These are phyloP conservation scores for Chaitophorus viminalis DNA, from an alignment of 2,888 invertebrate genomes.

Conservation along the genomic window DNA sequence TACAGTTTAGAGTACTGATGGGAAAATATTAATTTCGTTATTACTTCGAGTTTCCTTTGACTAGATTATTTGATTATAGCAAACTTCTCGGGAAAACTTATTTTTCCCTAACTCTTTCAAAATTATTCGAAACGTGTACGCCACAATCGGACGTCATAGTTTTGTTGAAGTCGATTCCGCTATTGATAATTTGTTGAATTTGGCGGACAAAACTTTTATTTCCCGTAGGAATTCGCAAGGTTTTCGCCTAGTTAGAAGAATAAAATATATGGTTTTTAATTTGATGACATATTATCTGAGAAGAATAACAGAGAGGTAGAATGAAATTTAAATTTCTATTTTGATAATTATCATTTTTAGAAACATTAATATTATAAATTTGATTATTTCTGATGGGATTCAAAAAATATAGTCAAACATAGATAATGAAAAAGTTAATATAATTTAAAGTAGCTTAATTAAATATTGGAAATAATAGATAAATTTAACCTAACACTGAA, in stretches of 20 bases:
- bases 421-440: too few relatives aligned
- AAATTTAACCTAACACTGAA: too few relatives aligned
- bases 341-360: neutral
- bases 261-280: constrained; percentile 24
- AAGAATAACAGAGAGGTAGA: neutral
- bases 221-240: constrained; percentile 2
- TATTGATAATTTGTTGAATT: constrained; percentile 49
- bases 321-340: neutral
- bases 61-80: constrained; percentile 11
- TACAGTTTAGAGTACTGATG: neutral
- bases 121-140: constrained; percentile 1
- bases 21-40: constrained; percentile 21
- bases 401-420: too few relatives aligned
- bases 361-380: too few relatives aligned
- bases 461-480: too few relatives aligned
- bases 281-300: neutral
- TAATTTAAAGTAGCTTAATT: too few relatives aligned
- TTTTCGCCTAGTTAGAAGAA: neutral
- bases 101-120: constrained; percentile 8
- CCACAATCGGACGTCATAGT: constrained; percentile 20
- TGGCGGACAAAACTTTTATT: constrained; percentile 41
- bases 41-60: constrained; percentile 16
- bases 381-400: too few relatives aligned
- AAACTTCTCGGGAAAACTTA: constrained; percentile 28
- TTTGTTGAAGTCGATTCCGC: constrained; percentile 8